phyloP scores from a whole-genome alignment of 1,140 invertebrate species.

The Drosophila pallidifrons region DNA sequence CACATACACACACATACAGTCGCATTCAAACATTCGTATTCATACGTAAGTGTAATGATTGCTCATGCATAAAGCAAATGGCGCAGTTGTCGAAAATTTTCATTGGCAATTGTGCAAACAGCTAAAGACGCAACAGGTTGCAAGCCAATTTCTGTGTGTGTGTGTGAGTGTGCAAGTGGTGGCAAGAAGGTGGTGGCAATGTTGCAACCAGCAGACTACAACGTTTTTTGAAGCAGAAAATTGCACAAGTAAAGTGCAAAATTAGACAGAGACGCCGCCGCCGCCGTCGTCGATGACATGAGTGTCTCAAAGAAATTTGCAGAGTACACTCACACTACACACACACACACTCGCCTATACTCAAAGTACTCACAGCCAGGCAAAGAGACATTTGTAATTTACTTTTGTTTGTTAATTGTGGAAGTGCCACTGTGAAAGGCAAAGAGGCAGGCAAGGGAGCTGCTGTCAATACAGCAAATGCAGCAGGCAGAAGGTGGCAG shows the following conservation, averaged over 20 bases:
- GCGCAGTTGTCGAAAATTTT: constrained; percentile 53
- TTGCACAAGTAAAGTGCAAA: constrained; percentile 67
- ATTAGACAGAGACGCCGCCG: constrained; percentile 47
- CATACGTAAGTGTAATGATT: constrained; percentile 49
- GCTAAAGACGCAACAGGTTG: constrained; percentile 50
- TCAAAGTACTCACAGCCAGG: neutral
- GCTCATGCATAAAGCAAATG: constrained; percentile 63
- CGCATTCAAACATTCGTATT: constrained; percentile 5
- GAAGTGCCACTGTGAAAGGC: constrained; percentile 7
- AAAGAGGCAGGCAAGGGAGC: neutral
- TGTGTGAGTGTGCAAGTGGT: constrained; percentile 18
- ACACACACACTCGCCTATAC: constrained; percentile 17
- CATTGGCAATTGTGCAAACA: constrained; percentile 62
- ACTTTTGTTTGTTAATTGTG: constrained; percentile 62
- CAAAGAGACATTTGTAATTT: constrained; percentile 52
- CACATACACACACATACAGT: constrained; percentile 3
- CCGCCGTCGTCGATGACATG: neutral
- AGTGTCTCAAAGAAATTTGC: constrained; percentile 53
- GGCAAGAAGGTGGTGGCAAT: neutral
- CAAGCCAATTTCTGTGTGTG: constrained; percentile 31
- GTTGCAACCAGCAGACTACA: constrained; percentile 35
- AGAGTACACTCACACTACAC: constrained; percentile 10
- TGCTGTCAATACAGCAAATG: neutral
- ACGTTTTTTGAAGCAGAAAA: constrained; percentile 56
- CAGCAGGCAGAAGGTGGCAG: neutral